phyloP scores from a whole-genome alignment of 2,113 vertebrate genomes.

The Rhinopomastus cyanomelas region DNA sequence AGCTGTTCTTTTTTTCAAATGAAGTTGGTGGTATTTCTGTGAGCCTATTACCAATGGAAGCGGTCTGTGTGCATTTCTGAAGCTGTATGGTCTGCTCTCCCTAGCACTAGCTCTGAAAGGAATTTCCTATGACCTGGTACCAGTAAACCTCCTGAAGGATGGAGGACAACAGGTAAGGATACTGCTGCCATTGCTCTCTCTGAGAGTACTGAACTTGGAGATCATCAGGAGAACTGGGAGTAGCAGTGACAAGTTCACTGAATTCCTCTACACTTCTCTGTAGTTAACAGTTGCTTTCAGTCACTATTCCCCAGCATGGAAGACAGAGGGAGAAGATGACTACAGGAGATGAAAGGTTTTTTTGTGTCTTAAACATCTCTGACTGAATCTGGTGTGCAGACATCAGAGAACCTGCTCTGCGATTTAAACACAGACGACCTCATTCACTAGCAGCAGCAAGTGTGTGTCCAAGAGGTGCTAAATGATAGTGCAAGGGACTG shows the following conservation, averaged over 20 bases:
- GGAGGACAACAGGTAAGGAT: conserved; percentile 91
- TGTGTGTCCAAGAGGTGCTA: not conserved
- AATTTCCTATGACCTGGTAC: conserved; percentile 83
- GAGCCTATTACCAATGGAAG: not conserved
- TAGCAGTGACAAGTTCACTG: not conserved
- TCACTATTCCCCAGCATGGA: not conserved
- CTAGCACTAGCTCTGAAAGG: conserved; percentile 93
- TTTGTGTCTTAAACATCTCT: not conserved
- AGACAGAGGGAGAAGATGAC: not conserved
- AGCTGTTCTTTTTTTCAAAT: not conserved
- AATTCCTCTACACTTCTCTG: not conserved
- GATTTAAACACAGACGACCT: too few relatives aligned
- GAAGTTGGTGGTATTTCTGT: not conserved
- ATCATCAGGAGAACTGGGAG: not conserved
- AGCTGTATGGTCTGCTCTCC: not conserved
- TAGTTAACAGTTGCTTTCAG: not conserved
- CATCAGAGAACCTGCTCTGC: too few relatives aligned
- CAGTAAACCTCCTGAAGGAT: conserved; percentile 88
- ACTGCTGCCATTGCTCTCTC: not conserved
- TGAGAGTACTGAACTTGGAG: not conserved
- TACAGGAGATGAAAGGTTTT: not conserved
- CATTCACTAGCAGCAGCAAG: not conserved
- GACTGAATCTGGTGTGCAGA: not conserved
- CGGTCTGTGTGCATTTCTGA: not conserved
- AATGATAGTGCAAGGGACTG: not conserved